Evolutionary conservation across 2,888 invertebrate species (phyloP).

Genomic region (Clusia tigrina): DNA sequence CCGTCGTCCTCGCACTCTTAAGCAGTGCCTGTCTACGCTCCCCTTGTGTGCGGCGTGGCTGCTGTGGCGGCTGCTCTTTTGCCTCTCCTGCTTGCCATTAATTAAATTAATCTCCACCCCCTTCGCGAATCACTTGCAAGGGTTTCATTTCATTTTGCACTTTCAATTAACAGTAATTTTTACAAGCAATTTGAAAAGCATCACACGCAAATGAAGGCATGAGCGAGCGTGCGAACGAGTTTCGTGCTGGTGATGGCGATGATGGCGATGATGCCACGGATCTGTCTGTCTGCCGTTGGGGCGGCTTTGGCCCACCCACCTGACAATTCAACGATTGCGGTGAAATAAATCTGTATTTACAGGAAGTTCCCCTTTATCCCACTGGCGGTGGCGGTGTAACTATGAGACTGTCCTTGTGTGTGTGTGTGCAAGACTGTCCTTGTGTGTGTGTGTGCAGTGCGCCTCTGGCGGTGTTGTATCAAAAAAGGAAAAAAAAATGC

Average conservation of each 20-base stretch:
- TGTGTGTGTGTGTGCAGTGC: background rate
- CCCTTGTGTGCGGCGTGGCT: background rate
- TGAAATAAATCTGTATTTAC: background rate
- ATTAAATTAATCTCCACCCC: conserved; percentile 49
- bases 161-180: conserved; percentile 51
- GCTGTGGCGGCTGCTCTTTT: background rate
- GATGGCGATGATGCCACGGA: too few species aligned
- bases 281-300: too few species aligned
- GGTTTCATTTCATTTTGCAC: conserved; percentile 45
- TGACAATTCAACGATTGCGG: background rate
- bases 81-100: conserved; percentile 42
- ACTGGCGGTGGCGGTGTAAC: too few species aligned
- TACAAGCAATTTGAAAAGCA: conserved; percentile 45
- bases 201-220: background rate
- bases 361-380: too few species aligned
- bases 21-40: too few species aligned
- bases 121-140: conserved; percentile 41
- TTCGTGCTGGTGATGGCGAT: too few species aligned
- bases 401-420: too few species aligned
- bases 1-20: too few species aligned
- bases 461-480: background rate
- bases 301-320: background rate
- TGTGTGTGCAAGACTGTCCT: conserved; percentile 1
- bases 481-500: conserved; percentile 23
- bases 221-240: too few species aligned